These are phyloP conservation scores for Zaprionus camerounensis DNA, from an alignment of 1,140 invertebrate genomes.

Conservation along the genomic window DNA sequence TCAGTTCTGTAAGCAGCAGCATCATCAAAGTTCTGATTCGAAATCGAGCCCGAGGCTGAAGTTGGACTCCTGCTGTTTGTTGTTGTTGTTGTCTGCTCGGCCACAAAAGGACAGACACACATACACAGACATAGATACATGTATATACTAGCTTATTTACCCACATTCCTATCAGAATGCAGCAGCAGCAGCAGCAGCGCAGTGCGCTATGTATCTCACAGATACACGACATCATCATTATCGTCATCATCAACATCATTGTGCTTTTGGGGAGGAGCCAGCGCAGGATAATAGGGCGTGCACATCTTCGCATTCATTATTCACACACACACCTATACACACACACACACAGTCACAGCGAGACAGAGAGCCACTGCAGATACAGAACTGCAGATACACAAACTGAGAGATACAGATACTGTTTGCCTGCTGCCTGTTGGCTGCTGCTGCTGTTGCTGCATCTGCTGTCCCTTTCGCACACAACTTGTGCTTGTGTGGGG, in stretches of 20 bases:
- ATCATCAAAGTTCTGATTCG: slow-evolving; percentile 58
- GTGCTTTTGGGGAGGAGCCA: slow-evolving; percentile 69
- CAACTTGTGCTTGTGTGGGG: slow-evolving; percentile 34
- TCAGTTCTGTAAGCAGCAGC: slow-evolving; percentile 59
- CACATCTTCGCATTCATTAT: slow-evolving; percentile 83
- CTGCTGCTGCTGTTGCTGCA: slow-evolving; percentile 45
- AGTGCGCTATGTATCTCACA: slow-evolving; percentile 66
- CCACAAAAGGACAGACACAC: slow-evolving; percentile 61
- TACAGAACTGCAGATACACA: slow-evolving; percentile 44
- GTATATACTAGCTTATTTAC: slow-evolving; percentile 47
- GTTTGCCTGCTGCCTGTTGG: slow-evolving; percentile 25
- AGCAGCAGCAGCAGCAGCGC: slow-evolving; percentile 35
- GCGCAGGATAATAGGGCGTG: slow-evolving; percentile 81
- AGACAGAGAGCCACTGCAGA: slow-evolving; percentile 31
- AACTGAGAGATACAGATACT: slow-evolving; percentile 49
- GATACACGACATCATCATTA: slow-evolving; percentile 53
- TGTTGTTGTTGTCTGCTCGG: slow-evolving; percentile 47
- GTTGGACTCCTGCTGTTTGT: slow-evolving; percentile 30
- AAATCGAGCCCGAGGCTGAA: slow-evolving; percentile 27
- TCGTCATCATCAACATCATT: not conserved
- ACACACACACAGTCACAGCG: slow-evolving; percentile 15
- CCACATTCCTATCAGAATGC: slow-evolving; percentile 73
- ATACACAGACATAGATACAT: slow-evolving; percentile 2
- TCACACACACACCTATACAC: slow-evolving; percentile 47
- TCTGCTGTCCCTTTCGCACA: slow-evolving; percentile 28